Percentiles rank a stretch among this genome's conserved stretches.
Conservation (phyloP, 2,888 invertebrate species). For the Trissoscelio sp. region DNA sequence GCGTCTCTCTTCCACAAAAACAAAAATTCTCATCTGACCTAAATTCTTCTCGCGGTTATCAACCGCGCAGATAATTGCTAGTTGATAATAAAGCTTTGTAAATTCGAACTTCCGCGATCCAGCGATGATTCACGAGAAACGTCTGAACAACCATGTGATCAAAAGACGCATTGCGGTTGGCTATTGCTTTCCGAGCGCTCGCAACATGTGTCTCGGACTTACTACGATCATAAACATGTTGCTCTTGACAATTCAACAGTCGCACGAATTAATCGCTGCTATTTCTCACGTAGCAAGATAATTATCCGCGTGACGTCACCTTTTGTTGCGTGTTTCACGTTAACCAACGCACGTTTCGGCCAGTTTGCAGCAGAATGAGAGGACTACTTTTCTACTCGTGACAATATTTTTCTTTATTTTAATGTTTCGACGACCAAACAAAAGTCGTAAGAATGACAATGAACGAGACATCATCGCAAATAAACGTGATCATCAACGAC, state of each 20-base stretch:
- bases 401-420: not conserved
- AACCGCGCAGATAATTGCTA: no score
- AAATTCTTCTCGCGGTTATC: no score
- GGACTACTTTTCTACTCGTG: not conserved
- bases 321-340: not conserved
- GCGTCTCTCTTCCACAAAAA: no score
- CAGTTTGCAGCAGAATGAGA: constrained; percentile 8
- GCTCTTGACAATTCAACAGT: constrained; percentile 35
- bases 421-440: not conserved
- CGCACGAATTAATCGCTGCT: not conserved
- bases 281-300: not conserved
- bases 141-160: no score
- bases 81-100: no score
- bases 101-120: no score
- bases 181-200: not conserved
- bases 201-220: not conserved
- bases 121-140: no score
- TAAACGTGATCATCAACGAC: constrained; percentile 49
- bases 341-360: not conserved
- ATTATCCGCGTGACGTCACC: constrained; percentile 13
- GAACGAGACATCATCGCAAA: constrained; percentile 25
- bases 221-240: constrained; percentile 32
- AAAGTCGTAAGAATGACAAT: not conserved
- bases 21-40: no score
- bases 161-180: no score